Evolutionary conservation across 2,113 vertebrate species (phyloP), one percentile per base, ranked within the genome.

Genomic region (Oophaga pumilio): DNA sequence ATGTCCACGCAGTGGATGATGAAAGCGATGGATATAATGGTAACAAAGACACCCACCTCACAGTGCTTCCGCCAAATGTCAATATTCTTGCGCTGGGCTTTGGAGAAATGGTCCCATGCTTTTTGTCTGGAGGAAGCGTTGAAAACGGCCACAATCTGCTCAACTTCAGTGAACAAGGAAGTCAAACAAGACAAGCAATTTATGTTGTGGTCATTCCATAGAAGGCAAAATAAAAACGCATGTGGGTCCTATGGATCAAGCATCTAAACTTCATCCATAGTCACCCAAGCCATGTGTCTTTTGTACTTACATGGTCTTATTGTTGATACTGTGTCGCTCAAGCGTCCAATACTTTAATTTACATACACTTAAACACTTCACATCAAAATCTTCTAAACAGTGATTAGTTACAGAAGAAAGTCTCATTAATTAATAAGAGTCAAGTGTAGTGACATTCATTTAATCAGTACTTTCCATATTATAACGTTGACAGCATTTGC

Each of bases 61-160:
- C 97, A 99, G 93, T 99, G 97, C 93, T 99, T 99, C 94, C 97
- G 95, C 98, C 98, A 99, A 94, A 98, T 97, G 95, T 99, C 98
- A 97, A 99, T 97, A 97, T 99, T 99, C 97, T 98, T 99, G 95
- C 98, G 97, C 95, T 99, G 98, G 90, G 98, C 98, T 97, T 99
- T 99, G 93, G 98, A 97, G 97, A 99, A 99, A 98, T 99, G 98
- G 97, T 99, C 98, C 98, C 98, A 99, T 93, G 98, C 97, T 97
- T 98, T 98, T 97, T 99, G 97, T 95, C 97, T 96, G 96, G 96
- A 95, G 93, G 98, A 96, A 94, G 97, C 97, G 96, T 96, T 97
- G 97, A 99, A 99, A 94, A 99, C 97, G 93, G 96, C 94, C 93
- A 96, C 96, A 97, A 99, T 99, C 97, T 99, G 97, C 96, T 99